Conservation (phyloP, 2,797 vertebrate species). For the Crotalus adamanteus region DNA sequence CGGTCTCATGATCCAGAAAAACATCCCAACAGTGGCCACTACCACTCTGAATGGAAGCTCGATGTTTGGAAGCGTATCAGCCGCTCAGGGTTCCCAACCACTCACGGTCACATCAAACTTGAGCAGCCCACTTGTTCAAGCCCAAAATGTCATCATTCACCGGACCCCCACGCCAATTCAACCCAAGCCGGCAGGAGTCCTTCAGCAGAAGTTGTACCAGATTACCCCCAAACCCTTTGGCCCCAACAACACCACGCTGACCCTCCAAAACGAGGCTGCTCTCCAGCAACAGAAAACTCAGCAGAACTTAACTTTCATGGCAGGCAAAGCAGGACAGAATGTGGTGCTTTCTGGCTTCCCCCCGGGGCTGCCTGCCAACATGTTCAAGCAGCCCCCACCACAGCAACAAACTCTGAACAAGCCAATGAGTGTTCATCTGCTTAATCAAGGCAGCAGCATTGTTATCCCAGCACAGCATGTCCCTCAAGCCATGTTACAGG, state of each 20-base stretch:
- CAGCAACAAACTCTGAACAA: conserved; percentile 73
- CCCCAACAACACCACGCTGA: conserved; percentile 60
- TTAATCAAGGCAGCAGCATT: conserved; percentile 92
- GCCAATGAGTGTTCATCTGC: conserved; percentile 87
- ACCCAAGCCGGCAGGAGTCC: conserved; percentile 83
- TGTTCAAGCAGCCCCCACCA: conserved; percentile 83
- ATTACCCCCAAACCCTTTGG: conserved; percentile 75
- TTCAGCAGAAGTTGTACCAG: conserved; percentile 77
- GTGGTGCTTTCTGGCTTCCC: conserved; percentile 84
- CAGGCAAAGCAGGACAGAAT: conserved; percentile 85
- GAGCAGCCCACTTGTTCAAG: conserved; percentile 72
- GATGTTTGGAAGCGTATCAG: conserved; percentile 74
- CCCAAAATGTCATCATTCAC: conserved; percentile 91
- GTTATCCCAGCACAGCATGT: conserved; percentile 85
- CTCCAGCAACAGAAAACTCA: conserved; percentile 83
- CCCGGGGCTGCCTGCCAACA: conserved; percentile 63
- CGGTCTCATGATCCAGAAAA: conserved; percentile 90
- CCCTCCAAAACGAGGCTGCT: conserved; percentile 68
- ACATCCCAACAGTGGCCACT: conserved; percentile 81
- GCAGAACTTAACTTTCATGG: conserved; percentile 90
- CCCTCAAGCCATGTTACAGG: conserved; percentile 83
- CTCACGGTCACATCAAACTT: conserved; percentile 68
- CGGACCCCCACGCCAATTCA: conserved; percentile 95
- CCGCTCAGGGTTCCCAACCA: conserved; percentile 57
- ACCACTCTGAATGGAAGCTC: conserved; percentile 87